Conservation (phyloP, 2,888 invertebrate species). For the Caenorhabditis sulstoni region DNA sequence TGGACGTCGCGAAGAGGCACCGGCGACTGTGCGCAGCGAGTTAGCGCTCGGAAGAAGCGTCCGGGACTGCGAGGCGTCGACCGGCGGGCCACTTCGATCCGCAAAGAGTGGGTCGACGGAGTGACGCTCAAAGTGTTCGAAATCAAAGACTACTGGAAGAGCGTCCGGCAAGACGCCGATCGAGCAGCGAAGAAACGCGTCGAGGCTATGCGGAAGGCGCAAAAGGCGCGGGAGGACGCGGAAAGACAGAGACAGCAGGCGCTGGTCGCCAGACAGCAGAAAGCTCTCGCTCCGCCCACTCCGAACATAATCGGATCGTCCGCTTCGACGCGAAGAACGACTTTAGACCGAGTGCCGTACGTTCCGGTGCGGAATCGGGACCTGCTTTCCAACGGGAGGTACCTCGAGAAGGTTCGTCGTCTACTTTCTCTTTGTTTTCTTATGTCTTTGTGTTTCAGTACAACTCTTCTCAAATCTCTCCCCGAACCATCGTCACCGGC, state of each 20-base stretch:
- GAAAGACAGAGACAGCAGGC: not conserved
- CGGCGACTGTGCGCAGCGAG: slow-evolving; percentile 12
- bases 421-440: not conserved
- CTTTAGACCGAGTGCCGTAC: too few relatives aligned
- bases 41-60: slow-evolving; percentile 16
- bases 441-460: slow-evolving; percentile 15
- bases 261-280: slow-evolving; percentile 7
- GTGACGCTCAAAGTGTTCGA: slow-evolving; percentile 77
- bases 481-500: not conserved
- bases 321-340: too few relatives aligned
- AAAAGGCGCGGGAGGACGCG: slow-evolving; percentile 13
- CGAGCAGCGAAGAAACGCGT: not conserved
- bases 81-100: slow-evolving; percentile 25
- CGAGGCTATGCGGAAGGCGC: slow-evolving; percentile 1
- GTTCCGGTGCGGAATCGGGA: too few relatives aligned
- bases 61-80: slow-evolving; percentile 16
- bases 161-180: slow-evolving; percentile 7
- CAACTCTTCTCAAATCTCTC: slow-evolving; percentile 22
- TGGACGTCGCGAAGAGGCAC: slow-evolving; percentile 31
- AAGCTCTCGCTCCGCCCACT: not conserved
- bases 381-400: not conserved
- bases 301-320: not conserved
- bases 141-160: slow-evolving; percentile 65
- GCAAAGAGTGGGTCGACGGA: slow-evolving; percentile 72
- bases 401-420: slow-evolving; percentile 28